Percentiles rank a stretch among this genome's conserved stretches.
These are phyloP conservation scores for Dasysyrphus tricinctus DNA, from an alignment of 2,888 invertebrate genomes.

Conservation along the genomic window DNA sequence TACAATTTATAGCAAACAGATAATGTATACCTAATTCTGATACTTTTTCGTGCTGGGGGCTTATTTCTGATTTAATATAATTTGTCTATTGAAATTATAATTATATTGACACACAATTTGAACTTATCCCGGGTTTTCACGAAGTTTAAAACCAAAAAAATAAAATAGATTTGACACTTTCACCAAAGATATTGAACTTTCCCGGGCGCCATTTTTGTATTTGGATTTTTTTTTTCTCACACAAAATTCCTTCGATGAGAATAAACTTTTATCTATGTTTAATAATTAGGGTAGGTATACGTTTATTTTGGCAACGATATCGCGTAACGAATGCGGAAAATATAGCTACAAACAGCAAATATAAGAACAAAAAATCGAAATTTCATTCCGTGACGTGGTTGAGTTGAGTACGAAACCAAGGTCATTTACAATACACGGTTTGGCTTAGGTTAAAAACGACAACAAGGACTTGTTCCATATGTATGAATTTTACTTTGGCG, in stretches of 20 bases:
- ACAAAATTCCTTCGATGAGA: constrained; percentile 8
- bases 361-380: constrained; percentile 54
- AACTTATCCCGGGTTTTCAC: constrained; percentile 19
- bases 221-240: background rate
- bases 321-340: constrained; percentile 51
- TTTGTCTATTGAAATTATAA: background rate
- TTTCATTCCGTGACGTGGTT: constrained; percentile 56
- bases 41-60: background rate
- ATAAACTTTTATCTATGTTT: background rate
- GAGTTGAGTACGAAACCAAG: constrained; percentile 33
- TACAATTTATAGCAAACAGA: background rate
- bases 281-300: constrained; percentile 6
- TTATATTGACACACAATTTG: background rate
- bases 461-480: constrained; percentile 43
- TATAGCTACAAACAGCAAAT: background rate
- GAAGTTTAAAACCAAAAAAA: background rate
- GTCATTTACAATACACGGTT: constrained; percentile 43
- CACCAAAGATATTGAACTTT: background rate
- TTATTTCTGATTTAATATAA: background rate
- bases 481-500: constrained; percentile 8
- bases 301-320: constrained; percentile 51
- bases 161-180: background rate
- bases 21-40: background rate
- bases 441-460: constrained; percentile 23
- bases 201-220: background rate